A percentile compares a stretch with the other conserved stretches of the same genome.
Evolutionary conservation across 1,140 invertebrate species (phyloP).

Genomic region (Drosophila prosaltans): DNA sequence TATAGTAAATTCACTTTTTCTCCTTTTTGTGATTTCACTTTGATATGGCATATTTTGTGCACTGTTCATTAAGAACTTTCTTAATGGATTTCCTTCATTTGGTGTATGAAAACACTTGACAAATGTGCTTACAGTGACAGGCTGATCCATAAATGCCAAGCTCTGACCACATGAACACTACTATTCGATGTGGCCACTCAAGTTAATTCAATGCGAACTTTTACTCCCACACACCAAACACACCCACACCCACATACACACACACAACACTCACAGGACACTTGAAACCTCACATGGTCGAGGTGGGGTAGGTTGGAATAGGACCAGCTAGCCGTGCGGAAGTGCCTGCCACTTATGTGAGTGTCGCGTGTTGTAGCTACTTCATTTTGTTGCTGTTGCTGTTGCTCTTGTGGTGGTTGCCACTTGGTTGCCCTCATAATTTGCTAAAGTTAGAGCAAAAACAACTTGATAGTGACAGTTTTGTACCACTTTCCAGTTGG

Average conservation of each 20-base stretch:
- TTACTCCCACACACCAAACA: slow-evolving; percentile 43
- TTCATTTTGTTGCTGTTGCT: slow-evolving; percentile 34
- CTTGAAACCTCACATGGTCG: slow-evolving; percentile 37
- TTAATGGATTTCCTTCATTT: slow-evolving; percentile 19
- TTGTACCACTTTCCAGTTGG: slow-evolving; percentile 7
- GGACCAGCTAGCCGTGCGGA: slow-evolving; percentile 50
- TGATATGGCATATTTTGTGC: not conserved
- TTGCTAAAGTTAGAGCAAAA: slow-evolving; percentile 60
- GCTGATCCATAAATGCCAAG: slow-evolving; percentile 69
- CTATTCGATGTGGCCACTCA: slow-evolving; percentile 46
- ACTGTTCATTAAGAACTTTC: slow-evolving; percentile 14
- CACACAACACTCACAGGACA: slow-evolving; percentile 45
- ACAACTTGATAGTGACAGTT: slow-evolving; percentile 49
- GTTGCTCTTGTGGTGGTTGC: slow-evolving; percentile 27
- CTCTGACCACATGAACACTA: slow-evolving; percentile 49
- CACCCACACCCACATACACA: slow-evolving; percentile 45
- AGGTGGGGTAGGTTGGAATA: slow-evolving; percentile 17
- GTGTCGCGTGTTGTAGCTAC: slow-evolving; percentile 51
- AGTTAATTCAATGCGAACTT: slow-evolving; percentile 70
- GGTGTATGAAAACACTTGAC: slow-evolving; percentile 59
- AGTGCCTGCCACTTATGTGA: slow-evolving; percentile 55
- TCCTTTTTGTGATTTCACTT: too few species aligned
- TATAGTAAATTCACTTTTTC: too few species aligned
- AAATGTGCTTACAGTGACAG: slow-evolving; percentile 44
- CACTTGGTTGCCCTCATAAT: slow-evolving; percentile 66